Evolutionary conservation across 2,113 vertebrate genomes (phyloP), one percentile per base, ranked within the genome.

Genomic region (Myrmecophaga tridactyla): DNA sequence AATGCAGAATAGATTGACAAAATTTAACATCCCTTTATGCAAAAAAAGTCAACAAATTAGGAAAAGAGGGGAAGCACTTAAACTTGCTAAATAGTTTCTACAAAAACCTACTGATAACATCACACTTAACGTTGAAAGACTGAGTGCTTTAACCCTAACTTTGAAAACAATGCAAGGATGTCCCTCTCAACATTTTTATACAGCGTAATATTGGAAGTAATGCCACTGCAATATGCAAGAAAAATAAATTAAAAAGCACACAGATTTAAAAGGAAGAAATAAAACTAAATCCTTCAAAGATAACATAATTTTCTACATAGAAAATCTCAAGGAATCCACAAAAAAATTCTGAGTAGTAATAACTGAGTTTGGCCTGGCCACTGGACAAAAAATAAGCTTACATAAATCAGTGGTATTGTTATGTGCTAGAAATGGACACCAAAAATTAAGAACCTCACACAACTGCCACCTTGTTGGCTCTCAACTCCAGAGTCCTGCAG

Each of bases 371-470:
- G 15, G 53, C 53, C 15, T 53, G 53, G 53, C 53, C 53, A 53
- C 53, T 53, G 53, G 53, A 53, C 15, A 53, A 3, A 53, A 53
- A 4, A 53, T 53, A 53, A 53, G 15, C 15, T 17, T 53, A 53
- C 53, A 53, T 53, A 53, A 43, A 9, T 43, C 23, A 43, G 12
- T 17, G 15, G 53, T 17, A 53, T 53, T 53, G 14, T 17, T 17
- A 53, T 53, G 15, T 53, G 53, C 15, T 53, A 53, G 14, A 14
- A 53, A 53, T 53, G 53, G 15, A 53, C 53, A 53, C 15, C 15
- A 3, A 17, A 17, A 53, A n/a, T n/a, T n/a, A n/a, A n/a, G n/a
- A n/a, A 98, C 98, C 98, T 98, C 98, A 98, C 96, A 96, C 83
- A 93, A 97, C 92, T 92, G 94, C 92, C 77, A 95, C 89, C 97